Evolutionary conservation across 1,140 invertebrate species (phyloP), one percentile per base, ranked within the genome.

Genomic region (Galleria mellonella): DNA sequence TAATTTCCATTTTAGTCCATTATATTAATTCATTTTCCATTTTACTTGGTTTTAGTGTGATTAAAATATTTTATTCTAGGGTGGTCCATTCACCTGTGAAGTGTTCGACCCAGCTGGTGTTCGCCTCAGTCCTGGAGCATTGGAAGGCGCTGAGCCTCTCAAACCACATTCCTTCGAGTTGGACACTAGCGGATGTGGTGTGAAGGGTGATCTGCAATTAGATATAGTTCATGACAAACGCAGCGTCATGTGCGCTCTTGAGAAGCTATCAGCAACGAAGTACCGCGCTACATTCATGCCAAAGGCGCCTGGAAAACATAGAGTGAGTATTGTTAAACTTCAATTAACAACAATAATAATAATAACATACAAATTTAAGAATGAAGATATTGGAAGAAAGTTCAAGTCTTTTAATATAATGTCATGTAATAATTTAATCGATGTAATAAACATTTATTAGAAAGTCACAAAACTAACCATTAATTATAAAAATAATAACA

Each of bases 21-120:
- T n/a, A n/a, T n/a, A n/a, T n/a, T n/a, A n/a, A n/a, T n/a, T n/a
- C n/a, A n/a, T n/a, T n/a, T n/a, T n/a, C n/a, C n/a, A n/a, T n/a
- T n/a, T n/a, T 23, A 23, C 17, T 23, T 23, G 2, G 6, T 3
- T 23, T 3, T 3, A 23, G 6, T 2, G 2, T 23, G 17, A 23
- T 23, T 23, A 2, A 23, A 23, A 23, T n/a, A n/a, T n/a, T n/a
- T n/a, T n/a, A n/a, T 62, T 70, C 37, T 60, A 89, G 82, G 97
- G 97, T 35, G 96, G 96, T 41, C 98, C 98, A 2, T 99, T 98
- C 83, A 95, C 94, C 0, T 99, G 98, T 72, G 96, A 97, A 71
- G 97, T 99, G 0, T 99, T 97, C 64, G 97, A 99, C 85, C 94
- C 97, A 0, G 92, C 95, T 51, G 94, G 95, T 9, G 92, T 98